Base-by-base conservation (phyloP, 53 echinoderm and acorn worm genomes). In the Henricia sp. region DNA sequence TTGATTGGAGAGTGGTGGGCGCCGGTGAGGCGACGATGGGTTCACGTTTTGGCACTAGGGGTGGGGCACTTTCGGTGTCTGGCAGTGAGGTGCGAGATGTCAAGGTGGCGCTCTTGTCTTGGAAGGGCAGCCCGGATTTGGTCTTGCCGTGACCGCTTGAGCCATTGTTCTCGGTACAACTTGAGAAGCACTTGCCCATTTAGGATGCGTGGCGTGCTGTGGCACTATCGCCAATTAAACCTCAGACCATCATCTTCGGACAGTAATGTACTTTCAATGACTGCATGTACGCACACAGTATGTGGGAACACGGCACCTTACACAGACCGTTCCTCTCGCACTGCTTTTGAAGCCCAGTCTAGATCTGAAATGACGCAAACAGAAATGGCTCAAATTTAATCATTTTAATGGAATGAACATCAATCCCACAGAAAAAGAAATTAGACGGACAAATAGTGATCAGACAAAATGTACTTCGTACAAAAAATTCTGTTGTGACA, bases 171-270 rank as follows among this genome's bases (percentile, higher is more conserved):
- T 88, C 68, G 67, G 85, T 88, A 62, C 95, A 95, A 36, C 91
- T 86, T 54, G 95, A 95, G 77, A 95, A 93, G 63, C 95, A 95
- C 95, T 95, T 95, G 70, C 95, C 95, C 95, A 95, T 95, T 86
- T 68, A 56, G 69, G 62, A 80, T 39, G 60, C 27, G 33, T 60
- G 62, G 27, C 17, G 58, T 60, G 14, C 32, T 6, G 6, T 60
- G 30, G 62, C 62, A 60, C n/a, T n/a, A n/a, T n/a, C n/a, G n/a
- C n/a, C n/a, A n/a, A n/a, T n/a, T n/a, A n/a, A n/a, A n/a, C n/a
- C n/a, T n/a, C n/a, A n/a, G n/a, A n/a, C n/a, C n/a, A n/a, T n/a
- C n/a, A n/a, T n/a, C n/a, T n/a, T n/a, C 48, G 48, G 48, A 46
- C 48, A 46, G 9, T 14, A 46, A 46, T 46, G 48, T 46, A 46